A percentile compares a stretch with the other conserved stretches of the same genome.
Evolutionary conservation across 2,888 invertebrate genomes (phyloP).

Genomic region (Crematogaster levior): DNA sequence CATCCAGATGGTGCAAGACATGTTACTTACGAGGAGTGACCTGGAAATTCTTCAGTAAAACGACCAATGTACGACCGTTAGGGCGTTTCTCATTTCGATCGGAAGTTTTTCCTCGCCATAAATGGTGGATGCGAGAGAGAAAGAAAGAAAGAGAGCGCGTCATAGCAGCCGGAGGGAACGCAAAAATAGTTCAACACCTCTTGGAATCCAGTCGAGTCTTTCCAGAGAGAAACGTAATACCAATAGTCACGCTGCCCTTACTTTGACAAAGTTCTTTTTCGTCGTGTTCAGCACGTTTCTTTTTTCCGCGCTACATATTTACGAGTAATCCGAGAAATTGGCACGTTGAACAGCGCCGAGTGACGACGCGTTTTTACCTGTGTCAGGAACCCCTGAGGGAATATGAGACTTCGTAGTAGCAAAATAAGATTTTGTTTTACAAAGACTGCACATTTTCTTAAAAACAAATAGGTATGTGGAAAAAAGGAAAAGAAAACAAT

Average conservation of each 20-base stretch:
- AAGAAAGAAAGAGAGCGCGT: not conserved
- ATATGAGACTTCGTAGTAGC: not conserved
- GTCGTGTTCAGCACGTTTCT: not conserved
- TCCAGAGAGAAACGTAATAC: constrained; percentile 1
- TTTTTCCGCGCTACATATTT: not conserved
- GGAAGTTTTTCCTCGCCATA: constrained; percentile 25
- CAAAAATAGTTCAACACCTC: constrained; percentile 28
- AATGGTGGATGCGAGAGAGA: not conserved
- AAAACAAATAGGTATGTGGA: not conserved
- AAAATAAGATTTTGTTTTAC: not conserved
- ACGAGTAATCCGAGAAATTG: constrained; percentile 26
- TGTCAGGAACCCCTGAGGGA: not conserved
- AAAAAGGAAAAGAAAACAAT: not conserved
- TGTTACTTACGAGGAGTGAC: constrained; percentile 62
- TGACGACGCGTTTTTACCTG: not conserved
- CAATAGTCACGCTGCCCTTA: constrained; percentile 26
- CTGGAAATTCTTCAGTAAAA: constrained; percentile 61
- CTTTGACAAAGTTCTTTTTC: constrained; percentile 29
- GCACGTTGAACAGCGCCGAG: not conserved
- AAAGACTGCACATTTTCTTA: not conserved
- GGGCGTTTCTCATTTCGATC: constrained; percentile 47
- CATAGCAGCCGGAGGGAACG: not conserved
- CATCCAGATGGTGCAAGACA: constrained; percentile 28
- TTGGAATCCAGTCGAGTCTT: constrained; percentile 39
- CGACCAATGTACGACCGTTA: constrained; percentile 63